Conservation (phyloP, 2,888 invertebrate genomes). For the Sesamia inferens region DNA sequence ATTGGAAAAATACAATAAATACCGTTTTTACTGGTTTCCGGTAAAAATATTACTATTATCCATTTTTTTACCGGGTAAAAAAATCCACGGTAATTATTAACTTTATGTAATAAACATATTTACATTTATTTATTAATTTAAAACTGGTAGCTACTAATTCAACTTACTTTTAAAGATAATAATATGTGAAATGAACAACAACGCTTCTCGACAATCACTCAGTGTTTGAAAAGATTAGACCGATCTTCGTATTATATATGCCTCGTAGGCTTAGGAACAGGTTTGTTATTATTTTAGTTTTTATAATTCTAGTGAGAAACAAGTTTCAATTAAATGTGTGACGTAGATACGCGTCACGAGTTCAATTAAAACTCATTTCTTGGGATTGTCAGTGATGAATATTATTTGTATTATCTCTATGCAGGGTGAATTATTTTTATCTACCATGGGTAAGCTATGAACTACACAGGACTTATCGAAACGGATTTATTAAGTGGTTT, state of each 20-base stretch:
- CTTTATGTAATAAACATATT: too few relatives aligned
- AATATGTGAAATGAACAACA: conserved; percentile 17
- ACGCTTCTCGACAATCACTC: conserved; percentile 31
- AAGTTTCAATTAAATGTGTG: too few relatives aligned
- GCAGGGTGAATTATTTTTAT: not conserved
- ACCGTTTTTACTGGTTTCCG: too few relatives aligned
- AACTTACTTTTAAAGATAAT: conserved; percentile 34
- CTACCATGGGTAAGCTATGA: not conserved
- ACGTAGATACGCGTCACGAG: conserved; percentile 21
- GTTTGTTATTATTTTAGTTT: conserved; percentile 42
- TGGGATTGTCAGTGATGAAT: conserved; percentile 14
- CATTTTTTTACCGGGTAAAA: too few relatives aligned
- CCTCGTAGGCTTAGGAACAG: conserved; percentile 13
- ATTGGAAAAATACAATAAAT: too few relatives aligned
- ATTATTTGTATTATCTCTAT: not conserved
- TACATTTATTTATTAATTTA: conserved; percentile 7
- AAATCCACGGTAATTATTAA: too few relatives aligned
- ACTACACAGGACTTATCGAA: too few relatives aligned
- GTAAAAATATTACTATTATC: too few relatives aligned
- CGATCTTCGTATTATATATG: conserved; percentile 60
- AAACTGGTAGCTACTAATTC: not conserved
- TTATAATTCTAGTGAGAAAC: conserved; percentile 42
- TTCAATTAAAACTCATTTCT: conserved; percentile 16
- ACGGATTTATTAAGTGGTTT: too few relatives aligned
- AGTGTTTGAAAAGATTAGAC: conserved; percentile 36